Evolutionary conservation across 2,113 vertebrate species (phyloP).

Genomic region (Cisticola juncidis): DNA sequence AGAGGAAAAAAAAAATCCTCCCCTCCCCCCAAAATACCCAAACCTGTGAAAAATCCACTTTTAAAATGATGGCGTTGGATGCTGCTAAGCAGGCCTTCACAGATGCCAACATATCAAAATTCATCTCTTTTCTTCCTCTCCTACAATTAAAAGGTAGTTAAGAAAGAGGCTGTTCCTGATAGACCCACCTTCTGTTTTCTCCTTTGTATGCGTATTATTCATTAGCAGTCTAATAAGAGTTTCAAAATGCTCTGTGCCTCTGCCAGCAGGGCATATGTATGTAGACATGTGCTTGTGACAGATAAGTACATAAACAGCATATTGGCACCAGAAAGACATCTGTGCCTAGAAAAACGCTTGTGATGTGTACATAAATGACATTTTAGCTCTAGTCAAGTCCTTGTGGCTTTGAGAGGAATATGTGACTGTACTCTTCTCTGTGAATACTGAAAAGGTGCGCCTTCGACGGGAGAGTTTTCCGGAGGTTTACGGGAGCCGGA

Average conservation of each 20-base stretch:
- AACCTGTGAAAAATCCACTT: conserved; percentile 73
- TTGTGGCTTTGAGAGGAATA: conserved; percentile 66
- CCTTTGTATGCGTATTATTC: conserved; percentile 76
- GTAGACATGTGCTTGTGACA: conserved; percentile 76
- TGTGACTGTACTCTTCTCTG: conserved; percentile 61
- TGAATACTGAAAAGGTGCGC: conserved; percentile 64
- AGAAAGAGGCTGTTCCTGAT: conserved; percentile 67
- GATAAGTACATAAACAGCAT: conserved; percentile 78
- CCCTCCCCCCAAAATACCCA: conserved; percentile 34
- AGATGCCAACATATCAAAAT: conserved; percentile 71
- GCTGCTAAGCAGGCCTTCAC: conserved; percentile 59
- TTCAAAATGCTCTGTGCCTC: conserved; percentile 64
- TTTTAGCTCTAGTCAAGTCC: conserved; percentile 74
- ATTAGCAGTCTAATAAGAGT: conserved; percentile 71
- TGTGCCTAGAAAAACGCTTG: conserved; percentile 70
- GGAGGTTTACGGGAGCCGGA: neutral
- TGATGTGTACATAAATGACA: conserved; percentile 75
- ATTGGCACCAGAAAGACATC: conserved; percentile 74
- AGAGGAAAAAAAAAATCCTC: neutral
- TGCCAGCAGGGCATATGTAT: conserved; percentile 81
- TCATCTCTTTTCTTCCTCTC: conserved; percentile 72
- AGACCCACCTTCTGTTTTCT: conserved; percentile 73
- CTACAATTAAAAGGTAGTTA: conserved; percentile 75
- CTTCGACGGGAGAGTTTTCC: neutral
- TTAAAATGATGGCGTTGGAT: conserved; percentile 60